Base-by-base conservation (phyloP, 35 echinoderm and acorn worm species). In the Apostichopus californicus region DNA sequence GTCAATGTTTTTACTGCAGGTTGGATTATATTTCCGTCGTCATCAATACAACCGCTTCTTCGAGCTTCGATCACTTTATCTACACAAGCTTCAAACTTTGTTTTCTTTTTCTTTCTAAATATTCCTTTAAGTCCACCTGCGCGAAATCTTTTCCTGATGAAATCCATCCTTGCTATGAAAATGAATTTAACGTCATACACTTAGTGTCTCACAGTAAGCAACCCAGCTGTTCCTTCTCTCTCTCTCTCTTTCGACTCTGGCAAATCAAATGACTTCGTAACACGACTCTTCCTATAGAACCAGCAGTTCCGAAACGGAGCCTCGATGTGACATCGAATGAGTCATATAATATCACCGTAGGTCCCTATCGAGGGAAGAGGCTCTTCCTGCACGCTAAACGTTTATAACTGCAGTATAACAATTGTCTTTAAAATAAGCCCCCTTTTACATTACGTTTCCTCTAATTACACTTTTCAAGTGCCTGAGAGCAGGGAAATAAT, bases 41-140 rank as follows among this genome's bases (percentile, higher is more conserved):
- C 95, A 21, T 96, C 95, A 6, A 96, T 96, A 55, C 95, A 96
- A 54, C 95, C 95, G 86, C 95, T 96, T 73, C 93, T 77, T 53
- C 95, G 82, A 56, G 95, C 95, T 78, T 96, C 95, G 24, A 94
- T 94, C 12, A 96, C 95, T 77, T 94, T 96, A 73, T 94, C 52
- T 8, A 96, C 95, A 79, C 93, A 94, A 54, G 88, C 84, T 57
- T 90, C 93, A 93, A 94, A 94, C 87, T 96, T 96, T 9, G 60
- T 82, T 91, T 85, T 79, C 82, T 92, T 94, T 23, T 87, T 87
- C 86, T 87, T 87, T 71, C 86, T 21, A 66, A 87, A 87, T 7
- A 87, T n/a, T 12, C 57, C 59, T 68, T 20, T 59, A 2, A 66
- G 8, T 87, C 57, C 57, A 0, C 66, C 54, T 87, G 59, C 15